Percentiles rank a stretch among this genome's conserved stretches.
These are phyloP conservation scores for Indicator indicator DNA, from an alignment of 2,113 vertebrate genomes.

Conservation along the genomic window DNA sequence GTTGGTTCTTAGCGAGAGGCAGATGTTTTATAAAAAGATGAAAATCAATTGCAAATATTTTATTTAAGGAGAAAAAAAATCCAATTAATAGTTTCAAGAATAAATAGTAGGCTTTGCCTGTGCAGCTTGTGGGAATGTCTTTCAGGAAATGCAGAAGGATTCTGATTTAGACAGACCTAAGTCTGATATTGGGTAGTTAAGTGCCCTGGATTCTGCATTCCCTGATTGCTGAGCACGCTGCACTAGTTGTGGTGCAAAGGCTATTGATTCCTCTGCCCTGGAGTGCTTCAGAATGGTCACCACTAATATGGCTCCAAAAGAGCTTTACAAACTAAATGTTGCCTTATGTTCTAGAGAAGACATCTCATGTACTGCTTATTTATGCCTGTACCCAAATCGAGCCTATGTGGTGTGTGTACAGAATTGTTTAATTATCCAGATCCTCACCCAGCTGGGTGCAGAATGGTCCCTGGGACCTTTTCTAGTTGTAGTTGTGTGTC, in stretches of 20 bases:
- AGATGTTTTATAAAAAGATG: background rate
- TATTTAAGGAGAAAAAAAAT: background rate
- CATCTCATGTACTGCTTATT: background rate
- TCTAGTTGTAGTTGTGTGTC: background rate
- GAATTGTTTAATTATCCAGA: background rate
- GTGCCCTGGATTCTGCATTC: background rate
- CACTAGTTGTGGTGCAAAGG: background rate
- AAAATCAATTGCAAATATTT: background rate
- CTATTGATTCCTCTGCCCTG: background rate
- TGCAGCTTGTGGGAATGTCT: background rate
- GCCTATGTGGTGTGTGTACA: accelerated
- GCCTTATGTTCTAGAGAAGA: background rate
- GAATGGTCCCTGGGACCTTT: background rate
- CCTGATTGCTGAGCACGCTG: background rate
- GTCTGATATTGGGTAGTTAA: background rate
- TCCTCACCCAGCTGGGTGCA: background rate
- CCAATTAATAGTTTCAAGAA: background rate
- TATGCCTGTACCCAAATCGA: background rate
- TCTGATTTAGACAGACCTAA: background rate
- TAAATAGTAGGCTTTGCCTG: background rate
- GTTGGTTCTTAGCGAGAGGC: background rate
- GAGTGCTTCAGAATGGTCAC: background rate
- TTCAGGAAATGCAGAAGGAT: background rate
- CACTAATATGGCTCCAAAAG: background rate
- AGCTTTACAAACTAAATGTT: background rate